Evolutionary conservation across 2,113 vertebrate species (phyloP), one percentile per base, ranked within the genome.

Genomic region (Brachypteracias leptosomus): DNA sequence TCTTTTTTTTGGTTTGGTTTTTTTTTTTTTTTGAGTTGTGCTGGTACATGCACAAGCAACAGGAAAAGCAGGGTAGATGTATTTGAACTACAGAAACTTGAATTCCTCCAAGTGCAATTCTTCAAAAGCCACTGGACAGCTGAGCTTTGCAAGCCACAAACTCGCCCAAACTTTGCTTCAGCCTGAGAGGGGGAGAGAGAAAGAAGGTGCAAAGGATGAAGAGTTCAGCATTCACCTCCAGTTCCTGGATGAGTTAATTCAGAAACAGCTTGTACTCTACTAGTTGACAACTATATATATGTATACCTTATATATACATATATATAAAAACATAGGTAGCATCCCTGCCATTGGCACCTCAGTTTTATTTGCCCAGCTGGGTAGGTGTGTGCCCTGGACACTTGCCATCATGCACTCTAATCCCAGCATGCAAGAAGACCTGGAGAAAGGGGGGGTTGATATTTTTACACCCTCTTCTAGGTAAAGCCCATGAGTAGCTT

Each of bases 31-130:
- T 76, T 58, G 35, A 85, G 72, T 93, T 95, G 78, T 24, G 77
- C 79, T 68, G 77, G 84, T 66, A 16, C 91, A 21, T 68, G 95
- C 66, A 65, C 46, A 61, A 88, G 81, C 35, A 54, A 95, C 65
- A 24, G 90, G 92, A 93, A 67, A 97, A 97, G 73, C 95, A 98
- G 96, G 97, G 91, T 97, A 97, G 88, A 88, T 36, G 9, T 79
- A 94, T 96, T 96, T 94, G 42, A 95, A 86, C 92, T 96, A 52
- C n/a, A 63, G 71, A 96, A 95, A 92, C 94, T 92, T 96, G 95
- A 97, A 96, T 92, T 89, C 52, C 76, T 96, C 95, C 94, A 98
- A 98, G 96, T 98, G 96, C 95, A 97, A 97, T 98, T 98, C 95
- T 87, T 94, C 76, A 88, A 33, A 77, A 92, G 66, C 76, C 61